These are phyloP conservation scores for Bombus confusus DNA, from an alignment of 1,140 invertebrate genomes.

Conservation along the genomic window DNA sequence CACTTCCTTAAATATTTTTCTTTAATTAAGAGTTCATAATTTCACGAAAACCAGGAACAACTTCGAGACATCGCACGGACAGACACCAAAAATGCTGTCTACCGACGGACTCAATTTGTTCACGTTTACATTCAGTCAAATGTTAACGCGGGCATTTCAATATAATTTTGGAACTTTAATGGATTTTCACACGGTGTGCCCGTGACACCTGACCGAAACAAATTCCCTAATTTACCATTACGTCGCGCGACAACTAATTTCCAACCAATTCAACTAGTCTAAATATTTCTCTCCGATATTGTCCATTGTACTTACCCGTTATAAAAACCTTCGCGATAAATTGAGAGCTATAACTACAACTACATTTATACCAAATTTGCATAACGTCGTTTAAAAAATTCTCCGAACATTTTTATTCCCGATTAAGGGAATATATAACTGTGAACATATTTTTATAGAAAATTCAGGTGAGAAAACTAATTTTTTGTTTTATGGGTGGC, in stretches of 20 bases:
- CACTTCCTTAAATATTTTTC: not conserved
- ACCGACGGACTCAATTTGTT: slow-evolving; percentile 16
- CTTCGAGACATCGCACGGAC: not conserved
- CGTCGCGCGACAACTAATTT: slow-evolving; percentile 53
- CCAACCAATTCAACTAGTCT: slow-evolving; percentile 49
- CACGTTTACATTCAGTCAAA: slow-evolving; percentile 20
- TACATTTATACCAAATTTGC: not conserved
- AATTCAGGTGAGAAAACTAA: not conserved
- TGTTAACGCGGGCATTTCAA: slow-evolving; percentile 10
- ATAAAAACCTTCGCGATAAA: not conserved
- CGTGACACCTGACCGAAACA: slow-evolving; percentile 49
- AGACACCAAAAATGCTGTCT: not conserved
- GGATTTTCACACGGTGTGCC: slow-evolving; percentile 44
- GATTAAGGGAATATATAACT: not conserved
- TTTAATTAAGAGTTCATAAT: not conserved
- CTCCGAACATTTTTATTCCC: not conserved
- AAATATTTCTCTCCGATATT: not conserved
- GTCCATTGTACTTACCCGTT: not conserved
- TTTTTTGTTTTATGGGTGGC: too few relatives aligned
- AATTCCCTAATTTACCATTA: slow-evolving; percentile 52
- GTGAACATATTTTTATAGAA: not conserved
- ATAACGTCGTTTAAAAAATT: not conserved
- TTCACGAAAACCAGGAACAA: not conserved
- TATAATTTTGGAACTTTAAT: slow-evolving; percentile 51
- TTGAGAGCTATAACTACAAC: not conserved